Base-by-base conservation (phyloP, 2,888 invertebrate genomes). In the Trichogramma dendrolimi region DNA sequence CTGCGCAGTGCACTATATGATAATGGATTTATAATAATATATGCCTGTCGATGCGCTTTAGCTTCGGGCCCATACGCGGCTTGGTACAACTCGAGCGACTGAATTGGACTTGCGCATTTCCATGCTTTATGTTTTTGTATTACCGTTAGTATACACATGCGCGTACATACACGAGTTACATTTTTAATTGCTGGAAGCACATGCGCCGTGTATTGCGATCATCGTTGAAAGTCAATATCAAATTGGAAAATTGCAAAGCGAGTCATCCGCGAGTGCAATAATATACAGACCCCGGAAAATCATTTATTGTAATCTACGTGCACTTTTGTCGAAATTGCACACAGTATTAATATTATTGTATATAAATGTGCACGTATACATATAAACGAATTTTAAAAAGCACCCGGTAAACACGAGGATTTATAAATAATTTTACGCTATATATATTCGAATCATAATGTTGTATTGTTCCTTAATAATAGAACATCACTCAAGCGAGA, bases 381-480 rank as follows among this genome's bases (percentile, higher is more conserved):
- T 14, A 2, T 5, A 6, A 14, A 4, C 10, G 10, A 48, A 14
- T 6, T 10, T 6, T 6, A 48, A 48, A n/a, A 48, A 14, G 8
- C 7, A 14, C 7, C 10, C 5, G 14, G 11, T 43, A 46, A 55
- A 48, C n/a, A 55, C 58, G 11, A 48, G 49, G 44, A 62, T 60
- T 65, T 50, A 60, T 60, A 57, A 64, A 65, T 57, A 58, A 65
- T 58, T 57, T 51, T 5, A 49, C 27, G 43, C 51, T 40, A 4
- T 4, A 11, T 14, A 14, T 14, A 5, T n/a, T 38, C 4, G 43
- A 14, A 60, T 60, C 47, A 58, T 62, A 62, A 65, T 60, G 62
- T 42, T 41, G 55, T 14, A 65, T 65, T 65, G 65, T 65, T 60
- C 56, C 60, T 58, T 49, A 42, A 65, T 65, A 62, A 65, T 62